Evolutionary conservation across 1,140 invertebrate genomes (phyloP), one percentile per base, ranked within the genome.

Genomic region (Drosophila sp.): DNA sequence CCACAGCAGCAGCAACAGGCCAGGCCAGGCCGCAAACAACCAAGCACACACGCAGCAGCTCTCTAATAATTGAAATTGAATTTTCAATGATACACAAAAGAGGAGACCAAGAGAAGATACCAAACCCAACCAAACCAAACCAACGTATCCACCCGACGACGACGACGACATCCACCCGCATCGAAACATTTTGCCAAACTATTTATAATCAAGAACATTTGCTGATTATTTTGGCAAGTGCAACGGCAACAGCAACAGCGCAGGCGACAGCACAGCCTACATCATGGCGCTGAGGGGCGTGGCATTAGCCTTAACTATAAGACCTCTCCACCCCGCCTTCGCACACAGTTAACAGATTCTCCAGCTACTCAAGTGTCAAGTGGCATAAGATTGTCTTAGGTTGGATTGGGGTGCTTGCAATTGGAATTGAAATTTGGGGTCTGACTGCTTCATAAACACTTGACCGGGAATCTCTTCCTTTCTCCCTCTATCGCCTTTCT

Each of bases 31-130:
- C 63, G 40, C 58, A 57, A 62, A 71, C 57, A 47, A 27, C 66
- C 17, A 17, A 50, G 7, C 55, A 72, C 56, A 66, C n/a, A 63
- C 30, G 62, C 32, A 66, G 33, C 38, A 44, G 41, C 41, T 38
- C 56, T 60, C 60, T 63, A 77, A 89, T 87, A 87, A 87, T 87
- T 87, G 84, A 87, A 87, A 89, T 87, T 84, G 84, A 89, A 87
- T 87, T 87, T 77, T 87, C 84, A 89, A 87, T 89, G 84, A 83
- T 89, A 86, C 78, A 58, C 27, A 38, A 54, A 67, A 35, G 41
- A 71, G 40, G 63, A 66, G 41, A 74, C 69, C 72, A 69, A 70
- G 61, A 61, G 66, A 56, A 71, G 55, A 29, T 35, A 54, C 1
- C 60, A 41, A 47, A 56, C 41, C 66, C 23, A 47, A 23, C 35